Base-by-base conservation (phyloP, 2,888 invertebrate genomes). In the Odontomyia ornata region DNA sequence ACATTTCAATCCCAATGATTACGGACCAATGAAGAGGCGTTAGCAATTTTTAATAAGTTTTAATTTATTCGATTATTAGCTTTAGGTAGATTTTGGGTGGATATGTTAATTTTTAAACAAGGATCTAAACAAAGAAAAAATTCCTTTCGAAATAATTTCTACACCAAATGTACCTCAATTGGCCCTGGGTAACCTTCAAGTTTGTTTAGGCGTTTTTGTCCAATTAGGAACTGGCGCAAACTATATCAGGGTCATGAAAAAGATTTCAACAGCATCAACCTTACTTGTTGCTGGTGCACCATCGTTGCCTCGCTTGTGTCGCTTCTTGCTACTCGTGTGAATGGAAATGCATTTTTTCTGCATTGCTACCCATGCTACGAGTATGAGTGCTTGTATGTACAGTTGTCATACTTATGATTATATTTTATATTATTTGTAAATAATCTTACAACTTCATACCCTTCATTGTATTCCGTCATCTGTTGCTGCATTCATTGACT, bases 151-250 rank as follows among this genome's bases (percentile, higher is more conserved):
- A 15, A 52, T 15, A n/a, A 9, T 18, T 52, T 52, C 52, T 36
- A 9, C 36, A 36, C 9, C 5, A 9, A 36, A 3, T 36, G 36
- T 36, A 36, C 9, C 9, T 13, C 7, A 52, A 52, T 52, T 15
- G 52, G 52, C 25, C 57, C 23, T 11, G 57, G 7, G 23, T 60
- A 60, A 60, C 57, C 57, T 60, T 60, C 57, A 25, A 60, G 21
- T 23, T 3, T 60, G 57, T 60, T 60, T 60, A 60, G 57, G 25
- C 25, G 25, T 60, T 60, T 23, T 28, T 64, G 64, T 64, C 30
- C 64, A 64, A 64, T 64, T 64, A 64, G 30, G 64, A 64, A 64
- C 64, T 64, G 23, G n/a, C 36, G 36, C 64, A 64, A 64, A 30
- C 64, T 11, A n/a, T 64, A 64, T 64, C 64, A 64, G 64, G 64